Percentiles rank a stretch among this genome's conserved stretches.
These are phyloP conservation scores for Sarcophaga subvicina DNA, from an alignment of 2,888 invertebrate species.

Conservation along the genomic window DNA sequence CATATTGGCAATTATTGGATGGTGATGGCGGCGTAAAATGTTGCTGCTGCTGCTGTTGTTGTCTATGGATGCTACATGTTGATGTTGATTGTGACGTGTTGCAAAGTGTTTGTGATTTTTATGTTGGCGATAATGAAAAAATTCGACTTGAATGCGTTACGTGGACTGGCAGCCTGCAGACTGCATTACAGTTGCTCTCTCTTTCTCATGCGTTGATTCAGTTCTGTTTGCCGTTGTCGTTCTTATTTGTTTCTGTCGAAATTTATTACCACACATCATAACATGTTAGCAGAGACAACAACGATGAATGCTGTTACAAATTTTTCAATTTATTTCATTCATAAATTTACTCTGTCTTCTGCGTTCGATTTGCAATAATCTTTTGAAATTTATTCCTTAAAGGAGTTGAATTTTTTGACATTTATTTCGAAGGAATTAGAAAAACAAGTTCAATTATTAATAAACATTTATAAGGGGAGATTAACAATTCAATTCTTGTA, in stretches of 20 bases:
- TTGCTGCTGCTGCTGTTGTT: conserved; percentile 69
- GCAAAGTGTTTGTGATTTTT: conserved; percentile 43
- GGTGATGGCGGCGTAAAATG: conserved; percentile 58
- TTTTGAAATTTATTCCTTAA: background rate
- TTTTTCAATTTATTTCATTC: conserved; percentile 32
- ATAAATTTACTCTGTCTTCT: background rate
- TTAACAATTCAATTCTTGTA: background rate
- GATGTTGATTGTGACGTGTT: conserved; percentile 34
- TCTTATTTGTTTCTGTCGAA: conserved; percentile 33
- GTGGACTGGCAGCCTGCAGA: conserved; percentile 2
- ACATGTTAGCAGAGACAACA: conserved; percentile 50
- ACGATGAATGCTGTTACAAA: conserved; percentile 45
- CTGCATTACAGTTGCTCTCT: background rate
- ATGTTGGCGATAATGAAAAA: conserved; percentile 58
- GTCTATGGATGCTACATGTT: conserved; percentile 58
- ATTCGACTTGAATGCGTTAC: conserved; percentile 37
- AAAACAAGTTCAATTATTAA: background rate
- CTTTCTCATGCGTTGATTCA: background rate
- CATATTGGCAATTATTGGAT: conserved; percentile 47
- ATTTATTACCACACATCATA: conserved; percentile 51
- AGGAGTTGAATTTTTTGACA: too few species aligned
- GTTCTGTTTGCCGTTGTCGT: too few species aligned
- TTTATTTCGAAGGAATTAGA: background rate
- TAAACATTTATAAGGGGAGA: background rate
- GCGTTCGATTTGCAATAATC: background rate